Evolutionary conservation across 2,113 vertebrate species (phyloP).

Genomic region (Sciurus niger): DNA sequence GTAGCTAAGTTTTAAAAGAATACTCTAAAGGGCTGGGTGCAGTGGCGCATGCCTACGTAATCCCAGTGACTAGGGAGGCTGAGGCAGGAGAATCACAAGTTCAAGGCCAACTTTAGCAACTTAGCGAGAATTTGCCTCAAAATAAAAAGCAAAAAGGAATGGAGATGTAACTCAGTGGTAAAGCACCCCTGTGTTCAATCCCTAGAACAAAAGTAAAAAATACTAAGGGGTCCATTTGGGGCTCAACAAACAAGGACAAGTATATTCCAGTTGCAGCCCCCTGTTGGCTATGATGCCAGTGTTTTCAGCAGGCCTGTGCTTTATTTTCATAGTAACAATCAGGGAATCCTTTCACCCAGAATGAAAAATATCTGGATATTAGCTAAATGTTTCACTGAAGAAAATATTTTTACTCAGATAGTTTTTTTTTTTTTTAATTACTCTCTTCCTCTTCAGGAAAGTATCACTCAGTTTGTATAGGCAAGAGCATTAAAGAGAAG

Average conservation of each 20-base stretch:
- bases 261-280: not conserved
- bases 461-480: not conserved
- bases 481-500: not conserved
- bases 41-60: no score
- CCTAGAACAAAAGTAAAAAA: not conserved
- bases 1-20: not conserved
- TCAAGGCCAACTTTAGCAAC: no score
- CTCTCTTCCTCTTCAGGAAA: constrained; percentile 38
- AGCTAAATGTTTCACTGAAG: not conserved
- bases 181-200: no score
- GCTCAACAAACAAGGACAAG: not conserved
- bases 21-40: not conserved
- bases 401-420: not conserved
- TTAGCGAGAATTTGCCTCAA: no score
- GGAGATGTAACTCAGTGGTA: no score
- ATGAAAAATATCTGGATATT: not conserved
- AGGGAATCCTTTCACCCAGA: not conserved
- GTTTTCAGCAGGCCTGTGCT: not conserved
- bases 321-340: not conserved
- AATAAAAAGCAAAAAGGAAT: no score
- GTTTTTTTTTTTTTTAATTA: constrained; percentile 23
- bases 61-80: no score
- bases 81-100: no score
- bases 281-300: not conserved
- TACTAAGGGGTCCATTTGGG: not conserved